phyloP scores from a whole-genome alignment of 1,140 invertebrate genomes.

The Tigriopus japonicus region DNA sequence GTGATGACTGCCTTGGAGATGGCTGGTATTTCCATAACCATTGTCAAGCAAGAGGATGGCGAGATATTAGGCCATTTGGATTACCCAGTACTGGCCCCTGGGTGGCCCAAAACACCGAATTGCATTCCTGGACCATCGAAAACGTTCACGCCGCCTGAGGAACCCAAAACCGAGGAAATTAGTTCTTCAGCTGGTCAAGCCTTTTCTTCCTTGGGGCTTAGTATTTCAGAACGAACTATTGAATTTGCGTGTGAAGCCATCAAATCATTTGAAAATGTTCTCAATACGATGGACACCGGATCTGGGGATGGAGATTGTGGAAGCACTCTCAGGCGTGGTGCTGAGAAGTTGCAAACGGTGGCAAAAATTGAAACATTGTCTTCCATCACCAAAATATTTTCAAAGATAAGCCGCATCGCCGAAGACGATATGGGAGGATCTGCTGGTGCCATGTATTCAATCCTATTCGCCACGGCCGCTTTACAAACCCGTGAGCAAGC shows the following conservation, averaged over 20 bases:
- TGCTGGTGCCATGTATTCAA: constrained; percentile 45
- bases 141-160: constrained; percentile 23
- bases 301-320: constrained; percentile 69
- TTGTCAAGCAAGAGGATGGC: constrained; percentile 32
- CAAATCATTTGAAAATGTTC: constrained; percentile 8
- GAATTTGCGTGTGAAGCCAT: constrained; percentile 12
- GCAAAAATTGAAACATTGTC: constrained; percentile 21
- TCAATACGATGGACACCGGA: constrained; percentile 50
- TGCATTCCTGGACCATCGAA: not conserved
- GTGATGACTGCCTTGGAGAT: constrained; percentile 64
- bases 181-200: constrained; percentile 35
- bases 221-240: constrained; percentile 21
- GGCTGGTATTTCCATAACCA: constrained; percentile 51
- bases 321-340: constrained; percentile 43
- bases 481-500: constrained; percentile 22
- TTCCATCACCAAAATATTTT: constrained; percentile 28
- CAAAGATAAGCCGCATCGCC: constrained; percentile 35
- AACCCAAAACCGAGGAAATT: constrained; percentile 26
- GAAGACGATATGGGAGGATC: constrained; percentile 47
- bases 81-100: constrained; percentile 33
- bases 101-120: constrained; percentile 30
- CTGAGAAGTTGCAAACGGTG: constrained; percentile 30
- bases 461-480: constrained; percentile 45
- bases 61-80: constrained; percentile 37
- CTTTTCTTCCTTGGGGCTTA: not conserved